A percentile compares a stretch with the other conserved stretches of the same genome.
Conservation (phyloP, 2,888 invertebrate genomes). For the Sesamia inferens region DNA sequence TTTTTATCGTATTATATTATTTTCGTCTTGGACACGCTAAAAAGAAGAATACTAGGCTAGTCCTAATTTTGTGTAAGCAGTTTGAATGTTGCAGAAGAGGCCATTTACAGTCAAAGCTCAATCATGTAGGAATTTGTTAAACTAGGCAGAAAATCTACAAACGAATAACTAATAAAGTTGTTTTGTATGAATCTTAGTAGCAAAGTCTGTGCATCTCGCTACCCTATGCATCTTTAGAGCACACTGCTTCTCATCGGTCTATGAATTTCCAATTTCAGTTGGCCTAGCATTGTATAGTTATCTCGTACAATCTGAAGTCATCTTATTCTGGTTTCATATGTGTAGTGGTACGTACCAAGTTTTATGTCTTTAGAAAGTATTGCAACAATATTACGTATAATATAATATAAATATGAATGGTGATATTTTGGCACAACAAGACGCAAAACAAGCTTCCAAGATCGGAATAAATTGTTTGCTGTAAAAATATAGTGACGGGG, state of each 20-base stretch:
- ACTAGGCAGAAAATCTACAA: not conserved
- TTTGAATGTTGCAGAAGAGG: not conserved
- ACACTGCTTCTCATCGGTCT: too few relatives aligned
- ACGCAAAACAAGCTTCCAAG: constrained; percentile 36
- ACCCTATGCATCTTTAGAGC: too few relatives aligned
- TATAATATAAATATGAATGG: constrained; percentile 5
- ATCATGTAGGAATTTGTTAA: not conserved
- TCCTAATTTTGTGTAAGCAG: not conserved
- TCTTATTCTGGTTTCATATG: too few relatives aligned
- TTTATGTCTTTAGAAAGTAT: constrained; percentile 23
- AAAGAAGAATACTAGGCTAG: not conserved
- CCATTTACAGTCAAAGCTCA: not conserved
- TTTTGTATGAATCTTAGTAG: too few relatives aligned
- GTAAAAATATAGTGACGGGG: constrained; percentile 35
- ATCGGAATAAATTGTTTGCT: constrained; percentile 25
- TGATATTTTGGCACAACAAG: constrained; percentile 34
- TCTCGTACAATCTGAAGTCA: too few relatives aligned
- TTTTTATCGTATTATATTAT: not conserved
- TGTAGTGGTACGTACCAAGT: too few relatives aligned
- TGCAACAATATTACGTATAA: constrained; percentile 28
- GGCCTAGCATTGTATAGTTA: too few relatives aligned
- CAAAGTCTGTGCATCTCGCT: too few relatives aligned
- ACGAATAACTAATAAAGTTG: too few relatives aligned
- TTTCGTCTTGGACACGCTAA: not conserved
- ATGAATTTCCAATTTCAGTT: too few relatives aligned